Percentiles rank a stretch among this genome's conserved stretches.
Evolutionary conservation across 2,113 vertebrate genomes (phyloP).

Genomic region (Trinectes maculatus): DNA sequence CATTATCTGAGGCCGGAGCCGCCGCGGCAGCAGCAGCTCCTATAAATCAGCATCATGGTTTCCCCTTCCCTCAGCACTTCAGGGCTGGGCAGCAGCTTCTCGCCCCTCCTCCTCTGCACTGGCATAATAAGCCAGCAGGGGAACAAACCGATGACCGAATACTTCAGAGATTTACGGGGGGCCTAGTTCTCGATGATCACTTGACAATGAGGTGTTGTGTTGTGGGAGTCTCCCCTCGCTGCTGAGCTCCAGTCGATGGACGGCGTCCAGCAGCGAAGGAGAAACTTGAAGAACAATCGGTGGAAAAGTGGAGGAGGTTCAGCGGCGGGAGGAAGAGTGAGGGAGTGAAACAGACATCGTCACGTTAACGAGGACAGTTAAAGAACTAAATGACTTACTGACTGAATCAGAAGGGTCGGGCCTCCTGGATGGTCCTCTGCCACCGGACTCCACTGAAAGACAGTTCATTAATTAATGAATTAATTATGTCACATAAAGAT

Average conservation of each 20-base stretch:
- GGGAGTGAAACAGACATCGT: neutral
- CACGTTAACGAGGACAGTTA: neutral
- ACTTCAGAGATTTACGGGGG: slow-evolving; percentile 49
- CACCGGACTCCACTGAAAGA: slow-evolving; percentile 78
- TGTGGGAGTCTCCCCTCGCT: slow-evolving; percentile 26
- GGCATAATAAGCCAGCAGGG: slow-evolving; percentile 48
- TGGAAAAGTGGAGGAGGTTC: slow-evolving; percentile 15
- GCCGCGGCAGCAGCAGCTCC: slow-evolving; percentile 40
- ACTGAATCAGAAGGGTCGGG: slow-evolving; percentile 62
- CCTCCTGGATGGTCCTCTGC: slow-evolving; percentile 58
- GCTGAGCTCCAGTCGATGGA: slow-evolving; percentile 45
- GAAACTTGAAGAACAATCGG: neutral
- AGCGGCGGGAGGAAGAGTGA: too few species aligned
- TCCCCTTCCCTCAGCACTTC: slow-evolving; percentile 72
- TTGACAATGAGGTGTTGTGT: slow-evolving; percentile 54
- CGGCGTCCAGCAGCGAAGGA: slow-evolving; percentile 29
- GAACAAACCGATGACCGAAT: slow-evolving; percentile 49
- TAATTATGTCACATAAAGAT: too few species aligned
- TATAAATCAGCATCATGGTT: slow-evolving; percentile 75
- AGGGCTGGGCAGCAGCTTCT: slow-evolving; percentile 33
- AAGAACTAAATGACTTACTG: slow-evolving; percentile 71
- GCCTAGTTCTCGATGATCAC: slow-evolving; percentile 34
- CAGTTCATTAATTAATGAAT: too few species aligned
- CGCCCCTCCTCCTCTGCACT: slow-evolving; percentile 33
- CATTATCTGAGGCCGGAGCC: slow-evolving; percentile 44